These are phyloP conservation scores for Megalops cyprinoides DNA, from an alignment of 2,797 vertebrate species.

Conservation along the genomic window DNA sequence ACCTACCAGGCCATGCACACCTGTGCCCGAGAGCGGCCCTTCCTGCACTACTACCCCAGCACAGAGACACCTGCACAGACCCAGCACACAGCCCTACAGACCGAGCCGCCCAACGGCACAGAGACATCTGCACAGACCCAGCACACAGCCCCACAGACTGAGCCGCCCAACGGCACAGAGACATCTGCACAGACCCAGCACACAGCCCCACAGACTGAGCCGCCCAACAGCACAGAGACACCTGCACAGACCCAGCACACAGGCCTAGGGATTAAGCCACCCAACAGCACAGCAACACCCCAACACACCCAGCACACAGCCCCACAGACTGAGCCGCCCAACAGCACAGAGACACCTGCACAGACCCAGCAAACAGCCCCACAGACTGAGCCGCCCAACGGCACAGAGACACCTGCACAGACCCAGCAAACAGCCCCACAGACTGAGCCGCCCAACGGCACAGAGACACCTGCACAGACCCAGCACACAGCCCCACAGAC, in stretches of 20 bases:
- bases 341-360: too few relatives aligned
- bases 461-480: constrained; percentile 33
- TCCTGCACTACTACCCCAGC: constrained; percentile 88
- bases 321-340: too few relatives aligned
- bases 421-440: constrained; percentile 40
- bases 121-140: constrained; percentile 34
- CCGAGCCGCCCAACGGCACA: constrained; percentile 34
- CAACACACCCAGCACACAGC: too few relatives aligned
- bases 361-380: too few relatives aligned
- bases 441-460: constrained; percentile 34
- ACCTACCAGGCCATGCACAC: constrained; percentile 88
- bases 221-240: too few relatives aligned
- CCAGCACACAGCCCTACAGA: constrained; percentile 35
- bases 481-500: background rate
- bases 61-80: constrained; percentile 53
- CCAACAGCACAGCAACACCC: too few relatives aligned
- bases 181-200: too few relatives aligned
- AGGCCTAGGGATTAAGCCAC: too few relatives aligned
- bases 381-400: too few relatives aligned
- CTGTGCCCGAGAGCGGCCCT: constrained; percentile 86
- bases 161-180: too few relatives aligned
- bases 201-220: too few relatives aligned
- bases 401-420: constrained; percentile 52
- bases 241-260: too few relatives aligned
- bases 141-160: background rate